These are phyloP conservation scores for Samia ricini DNA, from an alignment of 1,140 invertebrate species.

Conservation along the genomic window DNA sequence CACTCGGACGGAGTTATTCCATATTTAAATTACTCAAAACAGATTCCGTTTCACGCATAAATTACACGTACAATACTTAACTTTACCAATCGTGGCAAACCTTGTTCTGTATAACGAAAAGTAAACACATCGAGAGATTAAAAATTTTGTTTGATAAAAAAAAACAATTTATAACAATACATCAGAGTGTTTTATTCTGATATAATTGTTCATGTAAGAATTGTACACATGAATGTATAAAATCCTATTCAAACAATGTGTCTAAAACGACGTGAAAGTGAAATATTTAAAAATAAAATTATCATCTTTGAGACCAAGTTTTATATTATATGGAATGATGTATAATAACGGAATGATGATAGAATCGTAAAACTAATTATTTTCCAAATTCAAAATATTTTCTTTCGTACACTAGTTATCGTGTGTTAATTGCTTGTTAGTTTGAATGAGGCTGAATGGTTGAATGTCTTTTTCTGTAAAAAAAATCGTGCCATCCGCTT, in stretches of 20 bases:
- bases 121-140: constrained; percentile 33
- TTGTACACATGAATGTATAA: constrained; percentile 61
- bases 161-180: background rate
- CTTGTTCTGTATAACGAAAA: constrained; percentile 52
- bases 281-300: constrained; percentile 34
- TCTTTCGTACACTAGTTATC: background rate
- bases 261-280: constrained; percentile 30
- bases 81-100: constrained; percentile 48
- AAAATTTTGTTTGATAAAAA: constrained; percentile 34
- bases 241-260: constrained; percentile 48
- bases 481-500: constrained; percentile 73
- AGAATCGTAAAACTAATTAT: too few species aligned
- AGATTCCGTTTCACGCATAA: constrained; percentile 1
- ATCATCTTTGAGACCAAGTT: constrained; percentile 63
- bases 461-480: constrained; percentile 61
- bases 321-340: constrained; percentile 27
- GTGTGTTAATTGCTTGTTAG: background rate
- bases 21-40: background rate
- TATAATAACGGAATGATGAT: background rate
- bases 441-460: constrained; percentile 37
- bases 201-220: constrained; percentile 48
- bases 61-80: background rate
- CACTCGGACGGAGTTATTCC: background rate
- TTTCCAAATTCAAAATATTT: background rate
- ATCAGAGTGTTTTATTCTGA: constrained; percentile 17